Evolutionary conservation across 2,113 vertebrate species (phyloP).

Genomic region (Prolemur simus): DNA sequence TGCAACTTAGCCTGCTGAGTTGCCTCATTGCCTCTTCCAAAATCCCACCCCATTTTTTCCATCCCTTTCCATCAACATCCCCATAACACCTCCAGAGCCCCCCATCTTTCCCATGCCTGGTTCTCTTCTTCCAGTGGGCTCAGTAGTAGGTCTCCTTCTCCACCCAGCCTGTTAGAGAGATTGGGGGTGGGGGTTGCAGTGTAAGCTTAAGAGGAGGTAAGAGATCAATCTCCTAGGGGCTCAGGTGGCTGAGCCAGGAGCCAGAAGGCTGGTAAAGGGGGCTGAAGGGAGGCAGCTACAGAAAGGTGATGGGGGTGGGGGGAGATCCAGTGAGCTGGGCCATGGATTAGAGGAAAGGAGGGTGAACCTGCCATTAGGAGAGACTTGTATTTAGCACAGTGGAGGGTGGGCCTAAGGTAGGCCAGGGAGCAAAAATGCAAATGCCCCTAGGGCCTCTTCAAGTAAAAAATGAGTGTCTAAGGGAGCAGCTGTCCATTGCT

Average conservation of each 20-base stretch:
- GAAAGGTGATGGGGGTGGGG: neutral
- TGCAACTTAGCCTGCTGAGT: neutral
- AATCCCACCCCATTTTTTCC: neutral
- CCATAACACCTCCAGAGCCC: neutral
- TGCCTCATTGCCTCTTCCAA: neutral
- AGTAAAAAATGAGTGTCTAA: neutral
- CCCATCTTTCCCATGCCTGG: neutral
- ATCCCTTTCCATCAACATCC: neutral
- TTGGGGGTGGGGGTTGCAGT: neutral
- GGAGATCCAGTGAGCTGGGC: too few species aligned
- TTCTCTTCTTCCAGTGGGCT: conserved; percentile 34
- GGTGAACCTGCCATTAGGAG: neutral
- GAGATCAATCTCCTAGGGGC: neutral
- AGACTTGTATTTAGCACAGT: neutral
- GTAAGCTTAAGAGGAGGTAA: neutral
- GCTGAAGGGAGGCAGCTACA: neutral
- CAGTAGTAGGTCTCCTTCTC: conserved; percentile 83
- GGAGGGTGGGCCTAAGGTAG: neutral
- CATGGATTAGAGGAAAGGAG: neutral
- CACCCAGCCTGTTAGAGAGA: conserved; percentile 80
- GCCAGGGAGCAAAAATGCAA: neutral
- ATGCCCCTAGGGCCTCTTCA: neutral
- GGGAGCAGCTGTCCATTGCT: neutral
- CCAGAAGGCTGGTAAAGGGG: neutral
- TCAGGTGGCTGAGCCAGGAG: neutral